Conservation (phyloP, 2,113 vertebrate species). For the Rana temporaria region DNA sequence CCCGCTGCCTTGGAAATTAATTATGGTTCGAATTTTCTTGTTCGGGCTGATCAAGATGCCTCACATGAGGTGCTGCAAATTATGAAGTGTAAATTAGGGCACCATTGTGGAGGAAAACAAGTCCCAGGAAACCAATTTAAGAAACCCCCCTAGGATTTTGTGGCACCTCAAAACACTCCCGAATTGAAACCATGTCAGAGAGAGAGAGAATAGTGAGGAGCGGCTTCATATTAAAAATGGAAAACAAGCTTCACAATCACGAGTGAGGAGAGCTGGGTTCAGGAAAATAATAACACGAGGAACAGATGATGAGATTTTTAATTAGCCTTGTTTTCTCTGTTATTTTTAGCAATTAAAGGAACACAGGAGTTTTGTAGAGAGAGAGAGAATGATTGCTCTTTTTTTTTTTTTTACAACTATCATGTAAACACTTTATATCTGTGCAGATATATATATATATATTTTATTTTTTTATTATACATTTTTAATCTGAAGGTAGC, state of each 20-base stretch:
- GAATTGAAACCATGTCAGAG: conserved; percentile 61
- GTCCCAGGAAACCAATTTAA: conserved; percentile 73
- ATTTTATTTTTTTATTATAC: too few species aligned
- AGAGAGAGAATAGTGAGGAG: conserved; percentile 60
- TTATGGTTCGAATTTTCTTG: conserved; percentile 65
- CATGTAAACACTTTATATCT: too few species aligned
- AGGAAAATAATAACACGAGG: conserved; percentile 58
- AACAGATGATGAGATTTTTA: conserved; percentile 56
- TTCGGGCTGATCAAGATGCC: conserved; percentile 67
- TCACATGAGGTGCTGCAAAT: conserved; percentile 66
- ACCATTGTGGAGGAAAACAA: conserved; percentile 63
- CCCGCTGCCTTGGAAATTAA: conserved; percentile 70
- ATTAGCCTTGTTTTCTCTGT: conserved; percentile 50
- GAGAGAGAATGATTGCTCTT: conserved; percentile 3
- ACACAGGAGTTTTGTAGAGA: not conserved
- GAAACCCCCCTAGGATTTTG: conserved; percentile 63
- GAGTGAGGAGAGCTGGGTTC: conserved; percentile 12
- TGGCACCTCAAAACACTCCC: conserved; percentile 63
- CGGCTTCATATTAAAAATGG: conserved; percentile 48
- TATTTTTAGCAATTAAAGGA: conserved; percentile 55
- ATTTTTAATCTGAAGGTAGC: too few species aligned
- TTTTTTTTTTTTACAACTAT: too few species aligned
- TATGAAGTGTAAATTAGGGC: conserved; percentile 72
- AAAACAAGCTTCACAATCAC: conserved; percentile 55
- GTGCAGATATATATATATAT: too few species aligned